Percentiles rank a stretch among this genome's conserved stretches.
phyloP scores from a whole-genome alignment of 2,797 vertebrate species.

The Graptemys geographica region DNA sequence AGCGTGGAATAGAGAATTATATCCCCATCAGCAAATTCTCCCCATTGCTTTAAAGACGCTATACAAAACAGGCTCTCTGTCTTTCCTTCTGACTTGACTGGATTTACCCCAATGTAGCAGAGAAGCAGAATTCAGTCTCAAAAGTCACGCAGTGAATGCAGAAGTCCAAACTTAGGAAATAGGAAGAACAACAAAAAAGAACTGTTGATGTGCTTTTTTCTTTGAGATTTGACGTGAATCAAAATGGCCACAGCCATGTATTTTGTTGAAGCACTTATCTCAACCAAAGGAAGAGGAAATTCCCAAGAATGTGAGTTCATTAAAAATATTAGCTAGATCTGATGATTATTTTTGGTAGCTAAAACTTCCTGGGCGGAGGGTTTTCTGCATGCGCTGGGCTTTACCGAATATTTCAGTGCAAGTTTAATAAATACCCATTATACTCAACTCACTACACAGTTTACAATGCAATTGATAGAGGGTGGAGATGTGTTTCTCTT shows the following conservation, averaged over 20 bases:
- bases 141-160: constrained; percentile 55
- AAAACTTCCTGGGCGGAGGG: constrained; percentile 56
- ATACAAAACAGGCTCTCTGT: constrained; percentile 2
- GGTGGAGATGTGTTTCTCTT: constrained; percentile 57
- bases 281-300: constrained; percentile 67
- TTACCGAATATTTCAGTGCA: constrained; percentile 36
- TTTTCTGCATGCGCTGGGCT: constrained; percentile 20
- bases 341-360: constrained; percentile 71
- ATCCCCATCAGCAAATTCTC: not conserved
- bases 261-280: constrained; percentile 65
- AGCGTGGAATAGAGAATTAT: not conserved
- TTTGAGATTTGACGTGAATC: not conserved
- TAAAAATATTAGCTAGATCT: constrained; percentile 61
- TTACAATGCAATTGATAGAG: constrained; percentile 46
- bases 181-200: constrained; percentile 10
- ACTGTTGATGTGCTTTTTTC: constrained; percentile 2
- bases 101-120: constrained; percentile 3
- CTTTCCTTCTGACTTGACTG: constrained; percentile 62
- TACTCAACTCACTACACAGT: constrained; percentile 18
- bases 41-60: constrained; percentile 24
- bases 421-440: constrained; percentile 60
- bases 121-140: constrained; percentile 46
- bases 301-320: constrained; percentile 56
- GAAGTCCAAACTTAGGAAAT: constrained; percentile 59
- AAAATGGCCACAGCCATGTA: constrained; percentile 40